phyloP scores from a whole-genome alignment of 2,888 invertebrate genomes.

The Cataglyphis altisquamis region DNA sequence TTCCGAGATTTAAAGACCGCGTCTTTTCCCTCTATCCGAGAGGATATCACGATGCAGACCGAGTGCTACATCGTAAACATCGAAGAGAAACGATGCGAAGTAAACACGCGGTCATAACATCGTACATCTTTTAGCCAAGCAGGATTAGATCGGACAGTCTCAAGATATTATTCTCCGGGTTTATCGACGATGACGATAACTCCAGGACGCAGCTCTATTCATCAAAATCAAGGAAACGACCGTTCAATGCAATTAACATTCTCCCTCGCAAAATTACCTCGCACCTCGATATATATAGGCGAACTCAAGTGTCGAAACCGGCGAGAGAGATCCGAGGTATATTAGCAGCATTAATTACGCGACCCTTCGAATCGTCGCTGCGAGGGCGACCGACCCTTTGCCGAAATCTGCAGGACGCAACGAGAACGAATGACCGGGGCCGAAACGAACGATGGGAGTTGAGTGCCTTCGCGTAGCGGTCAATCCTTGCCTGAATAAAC shows the following conservation, averaged over 20 bases:
- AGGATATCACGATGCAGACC: neutral
- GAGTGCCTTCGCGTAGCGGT: slow-evolving; percentile 77
- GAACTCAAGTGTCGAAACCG: slow-evolving; percentile 72
- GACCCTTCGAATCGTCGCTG: slow-evolving; percentile 72
- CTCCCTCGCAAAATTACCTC: slow-evolving; percentile 64
- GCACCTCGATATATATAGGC: slow-evolving; percentile 36
- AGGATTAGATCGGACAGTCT: slow-evolving; percentile 37
- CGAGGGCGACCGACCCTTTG: slow-evolving; percentile 60
- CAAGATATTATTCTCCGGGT: slow-evolving; percentile 56
- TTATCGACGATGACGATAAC: slow-evolving; percentile 56
- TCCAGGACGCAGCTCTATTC: slow-evolving; percentile 40
- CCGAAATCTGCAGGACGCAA: slow-evolving; percentile 60
- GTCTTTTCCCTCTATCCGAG: neutral
- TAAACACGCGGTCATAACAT: slow-evolving; percentile 43
- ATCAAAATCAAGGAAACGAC: slow-evolving; percentile 74
- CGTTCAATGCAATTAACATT: slow-evolving; percentile 72
- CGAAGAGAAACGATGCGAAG: slow-evolving; percentile 32
- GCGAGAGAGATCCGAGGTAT: slow-evolving; percentile 74
- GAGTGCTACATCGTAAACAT: slow-evolving; percentile 28
- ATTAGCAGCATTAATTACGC: slow-evolving; percentile 82
- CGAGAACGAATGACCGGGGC: slow-evolving; percentile 54
- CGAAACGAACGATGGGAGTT: slow-evolving; percentile 67
- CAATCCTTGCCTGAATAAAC: slow-evolving; percentile 81
- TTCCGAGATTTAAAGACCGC: neutral
- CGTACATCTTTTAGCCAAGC: slow-evolving; percentile 34